Evolutionary conservation across 2,888 invertebrate species (phyloP).

Genomic region (Pristionchus mayeri): DNA sequence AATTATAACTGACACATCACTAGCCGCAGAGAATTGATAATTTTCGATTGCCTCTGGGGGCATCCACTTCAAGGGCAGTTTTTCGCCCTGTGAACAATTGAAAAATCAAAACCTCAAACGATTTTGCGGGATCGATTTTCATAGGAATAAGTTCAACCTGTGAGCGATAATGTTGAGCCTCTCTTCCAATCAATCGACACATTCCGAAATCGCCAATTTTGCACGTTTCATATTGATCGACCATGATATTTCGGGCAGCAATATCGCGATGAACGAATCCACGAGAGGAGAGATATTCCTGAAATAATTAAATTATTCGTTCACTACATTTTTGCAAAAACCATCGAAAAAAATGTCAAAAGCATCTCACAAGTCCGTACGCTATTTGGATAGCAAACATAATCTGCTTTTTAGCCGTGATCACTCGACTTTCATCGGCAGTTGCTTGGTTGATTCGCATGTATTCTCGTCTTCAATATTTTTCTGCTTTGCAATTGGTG

Average conservation of each 20-base stretch:
- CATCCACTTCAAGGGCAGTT: too few relatives aligned
- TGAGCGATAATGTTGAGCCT: not conserved
- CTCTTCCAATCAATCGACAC: not conserved
- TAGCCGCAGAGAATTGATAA: too few relatives aligned
- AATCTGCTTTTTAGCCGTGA: not conserved
- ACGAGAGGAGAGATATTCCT: not conserved
- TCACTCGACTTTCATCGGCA: not conserved
- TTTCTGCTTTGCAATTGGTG: too few relatives aligned
- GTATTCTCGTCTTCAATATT: not conserved
- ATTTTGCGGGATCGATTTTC: too few relatives aligned
- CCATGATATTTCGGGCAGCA: slow-evolving; percentile 41
- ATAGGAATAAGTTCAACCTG: too few relatives aligned
- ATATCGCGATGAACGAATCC: slow-evolving; percentile 38
- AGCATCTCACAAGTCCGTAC: slow-evolving; percentile 9
- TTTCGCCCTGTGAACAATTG: too few relatives aligned
- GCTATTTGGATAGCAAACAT: slow-evolving; percentile 31
- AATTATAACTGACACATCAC: too few relatives aligned
- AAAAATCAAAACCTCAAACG: too few relatives aligned
- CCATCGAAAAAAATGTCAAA: too few relatives aligned
- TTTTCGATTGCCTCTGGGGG: too few relatives aligned
- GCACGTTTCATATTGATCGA: slow-evolving; percentile 19
- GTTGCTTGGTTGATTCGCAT: not conserved
- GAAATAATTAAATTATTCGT: not conserved
- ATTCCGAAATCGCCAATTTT: slow-evolving; percentile 40
- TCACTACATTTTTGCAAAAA: too few relatives aligned